Evolutionary conservation across 2,113 vertebrate species (phyloP), one percentile per base, ranked within the genome.

Genomic region (Leptobrachium ailaonicum): DNA sequence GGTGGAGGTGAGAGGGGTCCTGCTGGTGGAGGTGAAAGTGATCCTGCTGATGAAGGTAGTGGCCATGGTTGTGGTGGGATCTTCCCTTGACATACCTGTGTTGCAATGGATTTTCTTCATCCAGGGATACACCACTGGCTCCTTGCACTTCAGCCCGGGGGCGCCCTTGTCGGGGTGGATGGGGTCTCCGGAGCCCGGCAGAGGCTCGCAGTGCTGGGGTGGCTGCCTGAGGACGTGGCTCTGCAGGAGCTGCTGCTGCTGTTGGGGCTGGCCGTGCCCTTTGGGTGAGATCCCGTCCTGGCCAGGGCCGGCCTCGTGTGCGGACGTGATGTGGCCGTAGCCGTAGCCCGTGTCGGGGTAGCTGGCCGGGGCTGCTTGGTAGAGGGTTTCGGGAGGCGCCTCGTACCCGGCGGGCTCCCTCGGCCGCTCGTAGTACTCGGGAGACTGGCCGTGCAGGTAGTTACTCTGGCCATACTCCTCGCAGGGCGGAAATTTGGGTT

Each of bases 101-200:
- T 87, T 97, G 92, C 95, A 94, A 90, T 99, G 96, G 89, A 98
- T 95, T 93, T 98, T 99, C 93, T 98, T 98, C 97, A 99, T 99
- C 97, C 97, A 98, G 56, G 97, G 97, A 84, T 99, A 98, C 80
- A 99, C 97, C 89, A 98, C 95, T 76, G 96, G 97, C 87, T 98
- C 97, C 86, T 96, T 96, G 76, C 91, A 95, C 90, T 98, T 96
- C 88, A 92, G 88, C 79, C 91, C 92, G 78, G 92, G 90, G 80
- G 92, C 88, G 64, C 62, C 63, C 82, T 94, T 93, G 87, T 96
- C 96, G 32, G 86, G 84, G 89, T 95, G 88, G 88, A 95, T 92
- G 91, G 93, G 94, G 85, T 94, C 95, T 87, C 47, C 47, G 90
- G 90, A 88, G 84, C 90, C 88, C 63, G 92, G 88, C 77, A 89